phyloP scores from a whole-genome alignment of 2,888 invertebrate species.

The Eubasilissa splendida region DNA sequence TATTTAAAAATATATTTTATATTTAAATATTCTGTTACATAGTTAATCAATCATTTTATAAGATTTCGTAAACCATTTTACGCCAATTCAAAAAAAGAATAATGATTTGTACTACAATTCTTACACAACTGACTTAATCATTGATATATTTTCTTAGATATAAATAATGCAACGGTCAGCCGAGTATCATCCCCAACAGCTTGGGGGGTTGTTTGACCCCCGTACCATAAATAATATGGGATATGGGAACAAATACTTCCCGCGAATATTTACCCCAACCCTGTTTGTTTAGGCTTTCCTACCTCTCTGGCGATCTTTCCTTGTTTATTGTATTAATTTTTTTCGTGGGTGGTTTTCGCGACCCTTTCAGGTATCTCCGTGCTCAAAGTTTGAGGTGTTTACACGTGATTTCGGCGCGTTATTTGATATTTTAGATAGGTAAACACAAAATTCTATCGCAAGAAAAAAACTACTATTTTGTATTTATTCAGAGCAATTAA shows the following conservation, averaged over 20 bases:
- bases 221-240: constrained; percentile 41
- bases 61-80: too few relatives aligned
- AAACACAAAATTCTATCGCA: not conserved
- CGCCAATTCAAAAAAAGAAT: too few relatives aligned
- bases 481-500: too few relatives aligned
- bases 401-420: constrained; percentile 8
- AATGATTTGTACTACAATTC: not conserved
- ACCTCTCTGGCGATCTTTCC: constrained; percentile 44
- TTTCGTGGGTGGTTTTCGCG: constrained; percentile 32
- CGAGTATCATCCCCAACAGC: constrained; percentile 6
- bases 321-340: constrained; percentile 37
- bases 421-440: constrained; percentile 30
- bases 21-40: too few relatives aligned
- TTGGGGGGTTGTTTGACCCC: constrained; percentile 38
- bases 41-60: too few relatives aligned
- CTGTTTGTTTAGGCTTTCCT: constrained; percentile 57
- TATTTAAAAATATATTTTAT: too few relatives aligned
- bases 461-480: not conserved
- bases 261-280: constrained; percentile 55
- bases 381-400: constrained; percentile 6
- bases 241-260: constrained; percentile 50
- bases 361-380: constrained; percentile 21
- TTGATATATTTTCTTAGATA: not conserved
- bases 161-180: constrained; percentile 10
- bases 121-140: constrained; percentile 10